Evolutionary conservation across 2,888 invertebrate genomes (phyloP).

Genomic region (Acleris literana): DNA sequence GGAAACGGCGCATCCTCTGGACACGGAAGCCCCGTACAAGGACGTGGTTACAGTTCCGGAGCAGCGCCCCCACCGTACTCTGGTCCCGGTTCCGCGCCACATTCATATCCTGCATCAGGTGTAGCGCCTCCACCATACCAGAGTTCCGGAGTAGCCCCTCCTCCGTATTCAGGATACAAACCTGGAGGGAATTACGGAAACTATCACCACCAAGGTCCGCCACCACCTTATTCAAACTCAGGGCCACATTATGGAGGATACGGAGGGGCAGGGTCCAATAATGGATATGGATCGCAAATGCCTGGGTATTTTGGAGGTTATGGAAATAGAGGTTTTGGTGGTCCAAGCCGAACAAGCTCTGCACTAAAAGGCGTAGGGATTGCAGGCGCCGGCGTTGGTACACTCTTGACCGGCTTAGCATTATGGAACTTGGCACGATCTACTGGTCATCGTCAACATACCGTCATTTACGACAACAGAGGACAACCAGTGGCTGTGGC

Average conservation of each 20-base stretch:
- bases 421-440: conserved; percentile 80
- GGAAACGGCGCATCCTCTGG: conserved; percentile 52
- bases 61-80: conserved; percentile 38
- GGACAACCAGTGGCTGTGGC: conserved; percentile 76
- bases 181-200: conserved; percentile 50
- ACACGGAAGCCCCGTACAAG: conserved; percentile 45
- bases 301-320: conserved; percentile 75
- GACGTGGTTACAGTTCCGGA: conserved; percentile 36
- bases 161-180: conserved; percentile 55
- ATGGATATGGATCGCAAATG: conserved; percentile 61
- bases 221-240: conserved; percentile 61
- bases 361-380: conserved; percentile 72
- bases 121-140: conserved; percentile 31
- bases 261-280: conserved; percentile 51
- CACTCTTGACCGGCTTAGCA: conserved; percentile 76
- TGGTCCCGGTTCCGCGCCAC: conserved; percentile 19
- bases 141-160: conserved; percentile 50
- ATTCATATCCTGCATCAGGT: conserved; percentile 28
- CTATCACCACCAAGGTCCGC: conserved; percentile 65
- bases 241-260: conserved; percentile 48
- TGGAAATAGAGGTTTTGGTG: conserved; percentile 61
- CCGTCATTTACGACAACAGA: conserved; percentile 77
- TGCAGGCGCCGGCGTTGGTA: conserved; percentile 77
- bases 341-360: conserved; percentile 64
- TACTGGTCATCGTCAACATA: conserved; percentile 69